phyloP scores from a whole-genome alignment of 2,888 invertebrate species.

The Alloscopus bannaensis region DNA sequence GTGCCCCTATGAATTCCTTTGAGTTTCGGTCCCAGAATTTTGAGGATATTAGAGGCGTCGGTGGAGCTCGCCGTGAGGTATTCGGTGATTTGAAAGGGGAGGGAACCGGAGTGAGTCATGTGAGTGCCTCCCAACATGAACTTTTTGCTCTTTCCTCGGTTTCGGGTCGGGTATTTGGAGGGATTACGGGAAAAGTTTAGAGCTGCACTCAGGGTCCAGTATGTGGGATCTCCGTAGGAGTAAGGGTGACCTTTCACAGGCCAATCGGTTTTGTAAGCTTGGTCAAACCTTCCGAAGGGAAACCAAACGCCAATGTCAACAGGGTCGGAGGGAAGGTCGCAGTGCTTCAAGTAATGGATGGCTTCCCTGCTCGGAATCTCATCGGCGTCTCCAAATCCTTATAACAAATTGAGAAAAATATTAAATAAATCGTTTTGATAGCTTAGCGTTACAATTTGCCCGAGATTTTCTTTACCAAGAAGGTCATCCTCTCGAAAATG shows the following conservation, averaged over 20 bases:
- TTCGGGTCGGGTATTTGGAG: constrained; percentile 10
- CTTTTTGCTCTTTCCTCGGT: constrained; percentile 26
- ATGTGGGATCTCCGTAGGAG: constrained; percentile 40
- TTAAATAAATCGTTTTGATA: too few species aligned
- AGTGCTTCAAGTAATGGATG: constrained; percentile 30
- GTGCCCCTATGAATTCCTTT: too few species aligned
- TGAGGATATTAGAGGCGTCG: too few species aligned
- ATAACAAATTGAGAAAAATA: too few species aligned
- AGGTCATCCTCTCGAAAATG: constrained; percentile 40
- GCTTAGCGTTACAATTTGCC: too few species aligned
- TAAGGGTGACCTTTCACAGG: constrained; percentile 24
- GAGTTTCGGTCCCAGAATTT: too few species aligned
- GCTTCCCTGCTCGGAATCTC: constrained; percentile 26
- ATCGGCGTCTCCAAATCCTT: constrained; percentile 39
- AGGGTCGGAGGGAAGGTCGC: constrained; percentile 20
- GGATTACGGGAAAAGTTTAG: not conserved
- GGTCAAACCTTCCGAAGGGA: constrained; percentile 33
- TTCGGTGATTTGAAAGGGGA: constrained; percentile 34
- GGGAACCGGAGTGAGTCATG: constrained; percentile 46
- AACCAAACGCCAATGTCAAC: constrained; percentile 45
- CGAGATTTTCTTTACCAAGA: too few species aligned
- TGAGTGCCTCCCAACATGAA: constrained; percentile 53
- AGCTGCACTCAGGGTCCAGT: constrained; percentile 29
- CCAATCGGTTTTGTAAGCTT: constrained; percentile 30
- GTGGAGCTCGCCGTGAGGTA: constrained; percentile 16